Evolutionary conservation across 1,140 invertebrate species (phyloP).

Genomic region (Aplysia californica): DNA sequence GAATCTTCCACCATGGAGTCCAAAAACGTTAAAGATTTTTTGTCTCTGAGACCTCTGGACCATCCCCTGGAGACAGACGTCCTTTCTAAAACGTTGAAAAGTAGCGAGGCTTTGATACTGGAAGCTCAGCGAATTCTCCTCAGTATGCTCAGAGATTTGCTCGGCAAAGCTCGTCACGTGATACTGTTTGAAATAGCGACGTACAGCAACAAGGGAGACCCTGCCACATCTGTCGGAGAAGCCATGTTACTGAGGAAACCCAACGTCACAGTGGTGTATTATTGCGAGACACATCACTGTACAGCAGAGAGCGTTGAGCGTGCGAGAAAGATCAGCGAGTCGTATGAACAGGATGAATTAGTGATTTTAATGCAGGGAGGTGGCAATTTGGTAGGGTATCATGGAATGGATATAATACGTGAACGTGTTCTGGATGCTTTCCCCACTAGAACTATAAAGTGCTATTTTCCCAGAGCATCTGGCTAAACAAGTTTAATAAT

Average conservation of each 20-base stretch:
- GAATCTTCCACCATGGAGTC: too few species aligned
- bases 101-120: conserved; percentile 15
- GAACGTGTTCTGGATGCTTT: conserved; percentile 18
- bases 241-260: conserved; percentile 22
- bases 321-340: neutral
- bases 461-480: conserved; percentile 39
- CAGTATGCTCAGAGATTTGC: conserved; percentile 19
- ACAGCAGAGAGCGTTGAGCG: neutral
- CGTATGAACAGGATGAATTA: conserved; percentile 11
- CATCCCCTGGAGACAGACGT: neutral
- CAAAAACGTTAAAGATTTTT: neutral
- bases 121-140: conserved; percentile 35
- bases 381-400: conserved; percentile 40
- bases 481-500: neutral
- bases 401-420: neutral
- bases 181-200: conserved; percentile 35
- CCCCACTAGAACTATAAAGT: conserved; percentile 22
- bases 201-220: conserved; percentile 42
- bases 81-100: conserved; percentile 1
- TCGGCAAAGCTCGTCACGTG: conserved; percentile 22
- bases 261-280: conserved; percentile 30
- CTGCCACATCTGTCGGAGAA: conserved; percentile 38
- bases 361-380: conserved; percentile 42
- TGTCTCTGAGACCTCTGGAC: conserved; percentile 5
- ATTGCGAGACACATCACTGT: conserved; percentile 22